Percentiles rank a stretch among this genome's conserved stretches.
Conservation (phyloP, 2,888 invertebrate genomes). For the Drosophila sordidula region DNA sequence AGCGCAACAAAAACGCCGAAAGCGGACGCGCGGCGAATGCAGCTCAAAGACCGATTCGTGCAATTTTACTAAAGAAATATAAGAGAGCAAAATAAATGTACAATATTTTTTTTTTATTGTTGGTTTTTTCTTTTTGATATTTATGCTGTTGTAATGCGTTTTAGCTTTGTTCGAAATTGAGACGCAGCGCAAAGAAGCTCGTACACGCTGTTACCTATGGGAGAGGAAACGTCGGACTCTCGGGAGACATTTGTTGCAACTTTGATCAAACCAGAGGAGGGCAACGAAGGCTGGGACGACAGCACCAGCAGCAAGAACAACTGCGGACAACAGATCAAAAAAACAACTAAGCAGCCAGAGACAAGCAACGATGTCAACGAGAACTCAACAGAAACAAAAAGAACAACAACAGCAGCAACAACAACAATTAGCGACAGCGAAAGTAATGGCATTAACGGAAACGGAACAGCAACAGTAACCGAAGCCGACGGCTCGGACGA, state of each 20-base stretch:
- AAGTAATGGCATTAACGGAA: conserved; percentile 32
- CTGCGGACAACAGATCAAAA: conserved; percentile 17
- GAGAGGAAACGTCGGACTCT: conserved; percentile 67
- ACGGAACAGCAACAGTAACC: conserved; percentile 18
- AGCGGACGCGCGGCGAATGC: conserved; percentile 30
- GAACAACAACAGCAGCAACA: conserved; percentile 14
- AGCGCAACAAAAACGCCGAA: conserved; percentile 47
- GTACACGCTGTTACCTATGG: conserved; percentile 72
- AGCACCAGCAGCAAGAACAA: conserved; percentile 22
- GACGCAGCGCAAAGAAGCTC: conserved; percentile 44
- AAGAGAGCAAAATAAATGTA: conserved; percentile 15
- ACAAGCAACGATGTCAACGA: conserved; percentile 45
- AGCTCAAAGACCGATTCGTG: conserved; percentile 12
- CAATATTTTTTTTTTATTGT: conserved; percentile 1
- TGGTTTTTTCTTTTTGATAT: neutral
- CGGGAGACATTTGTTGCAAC: conserved; percentile 70
- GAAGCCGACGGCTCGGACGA: conserved; percentile 28
- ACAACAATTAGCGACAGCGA: conserved; percentile 16
- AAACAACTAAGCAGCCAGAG: conserved; percentile 16
- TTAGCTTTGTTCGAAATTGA: conserved; percentile 52
- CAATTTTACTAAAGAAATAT: conserved; percentile 9
- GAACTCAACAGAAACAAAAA: conserved; percentile 30
- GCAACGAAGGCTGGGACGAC: conserved; percentile 18
- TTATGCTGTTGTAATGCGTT: conserved; percentile 15
- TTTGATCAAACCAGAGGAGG: conserved; percentile 51